These are phyloP conservation scores for Etia nguti DNA, from an alignment of 2,113 vertebrate genomes.

Conservation along the genomic window DNA sequence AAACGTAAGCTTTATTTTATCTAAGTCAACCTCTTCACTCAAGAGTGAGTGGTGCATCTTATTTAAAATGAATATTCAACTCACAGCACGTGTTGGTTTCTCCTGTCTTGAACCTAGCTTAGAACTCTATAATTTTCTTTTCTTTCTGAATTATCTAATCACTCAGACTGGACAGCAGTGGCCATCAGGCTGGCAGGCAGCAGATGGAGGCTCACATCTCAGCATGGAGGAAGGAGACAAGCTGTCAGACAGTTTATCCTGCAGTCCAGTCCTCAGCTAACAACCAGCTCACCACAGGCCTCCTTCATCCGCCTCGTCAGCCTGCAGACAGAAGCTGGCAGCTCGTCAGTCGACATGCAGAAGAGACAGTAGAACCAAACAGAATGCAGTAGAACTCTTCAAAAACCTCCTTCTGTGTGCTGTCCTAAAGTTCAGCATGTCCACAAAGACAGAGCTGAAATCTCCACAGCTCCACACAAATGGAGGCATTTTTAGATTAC, in stretches of 20 bases:
- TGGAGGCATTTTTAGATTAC: not conserved
- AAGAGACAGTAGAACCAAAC: not conserved
- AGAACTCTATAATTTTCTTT: not conserved
- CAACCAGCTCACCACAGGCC: constrained; percentile 12
- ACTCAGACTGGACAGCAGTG: not conserved
- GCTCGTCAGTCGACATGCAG: not conserved
- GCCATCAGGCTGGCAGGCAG: constrained; percentile 6
- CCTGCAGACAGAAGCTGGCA: constrained; percentile 16
- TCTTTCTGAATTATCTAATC: not conserved
- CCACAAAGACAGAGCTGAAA: not conserved
- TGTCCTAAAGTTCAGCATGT: not conserved
- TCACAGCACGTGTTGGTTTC: not conserved
- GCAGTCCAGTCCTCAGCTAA: not conserved
- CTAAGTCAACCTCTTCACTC: not conserved
- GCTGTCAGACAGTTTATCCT: constrained; percentile 17
- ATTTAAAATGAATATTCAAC: not conserved
- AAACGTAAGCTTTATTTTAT: not conserved
- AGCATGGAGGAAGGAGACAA: not conserved
- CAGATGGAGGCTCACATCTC: constrained; percentile 31
- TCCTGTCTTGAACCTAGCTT: not conserved
- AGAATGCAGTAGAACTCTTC: not conserved
- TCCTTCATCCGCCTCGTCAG: constrained; percentile 3
- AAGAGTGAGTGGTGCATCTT: not conserved
- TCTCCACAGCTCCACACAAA: not conserved
- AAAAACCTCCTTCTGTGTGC: not conserved